Base-by-base conservation (phyloP, 2,113 vertebrate species). In the Xiphias gladius region DNA sequence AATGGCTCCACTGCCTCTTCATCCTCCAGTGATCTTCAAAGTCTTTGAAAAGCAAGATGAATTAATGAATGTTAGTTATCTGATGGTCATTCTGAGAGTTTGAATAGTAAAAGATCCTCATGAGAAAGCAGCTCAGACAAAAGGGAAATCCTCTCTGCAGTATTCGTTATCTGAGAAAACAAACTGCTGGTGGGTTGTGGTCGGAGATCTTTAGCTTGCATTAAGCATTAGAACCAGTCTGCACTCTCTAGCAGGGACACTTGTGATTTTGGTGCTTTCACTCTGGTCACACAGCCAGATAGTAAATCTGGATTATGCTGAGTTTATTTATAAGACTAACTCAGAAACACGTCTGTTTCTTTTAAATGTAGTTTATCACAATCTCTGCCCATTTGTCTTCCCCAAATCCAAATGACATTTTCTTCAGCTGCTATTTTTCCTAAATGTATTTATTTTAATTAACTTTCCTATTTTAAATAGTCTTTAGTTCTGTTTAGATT, bases 141-240 rank as follows among this genome's bases (percentile, higher is more conserved):
- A 83, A 80, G 69, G 73, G 69, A 79, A 79, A 63, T 71, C 73
- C 50, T 76, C 69, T 59, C 52, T 0, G 14, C 54, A 63, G 28
- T 57, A 82, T 89, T 91, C 87, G 80, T 91, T 89, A 73, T 82
- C 48, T 32, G 54, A 80, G 61, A 71, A 93, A 91, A 84, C 83
- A 89, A 88, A 88, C 35, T 8, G 70, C 71, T 35, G 58, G 24
- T 22, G 83, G 87, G 26, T 3, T 59, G 26, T 3, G 59, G 39
- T 65, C 7, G 22, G 30, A 58, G 12, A 39, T 59, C 17, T 26
- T 22, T n/a, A 22, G 52, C 6, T 2, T 52, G 13, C 6, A 69
- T 4, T 3, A 8, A 65, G 52, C 26, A 37, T 63, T 22, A 37
- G 58, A 46, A 28, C 13, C 26, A 35, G 39, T 14, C 26, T 59